Conservation (phyloP, 2,888 invertebrate genomes). For the Dione juno region DNA sequence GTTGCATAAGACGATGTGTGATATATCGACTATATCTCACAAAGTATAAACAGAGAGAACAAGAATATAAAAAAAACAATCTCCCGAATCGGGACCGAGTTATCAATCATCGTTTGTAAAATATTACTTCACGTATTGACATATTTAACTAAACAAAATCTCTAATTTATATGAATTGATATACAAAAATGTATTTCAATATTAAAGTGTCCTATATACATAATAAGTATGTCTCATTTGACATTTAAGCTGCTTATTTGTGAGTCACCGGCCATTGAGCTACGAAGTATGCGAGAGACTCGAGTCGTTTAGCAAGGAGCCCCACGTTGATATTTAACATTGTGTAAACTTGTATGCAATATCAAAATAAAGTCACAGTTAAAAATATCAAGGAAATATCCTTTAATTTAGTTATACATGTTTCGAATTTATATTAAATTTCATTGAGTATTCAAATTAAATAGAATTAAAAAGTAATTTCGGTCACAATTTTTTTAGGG, state of each 20-base stretch:
- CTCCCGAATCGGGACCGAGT: too few species aligned
- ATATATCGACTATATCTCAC: too few species aligned
- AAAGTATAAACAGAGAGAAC: too few species aligned
- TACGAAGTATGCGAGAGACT: conserved; percentile 11
- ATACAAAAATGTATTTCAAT: not conserved
- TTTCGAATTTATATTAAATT: too few species aligned
- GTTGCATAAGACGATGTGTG: too few species aligned
- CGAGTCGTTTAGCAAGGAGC: conserved; percentile 22
- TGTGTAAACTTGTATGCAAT: conserved; percentile 19
- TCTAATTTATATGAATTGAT: not conserved
- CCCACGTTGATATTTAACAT: conserved; percentile 30
- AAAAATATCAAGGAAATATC: not conserved
- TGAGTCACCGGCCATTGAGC: conserved; percentile 9
- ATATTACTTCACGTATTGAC: too few species aligned
- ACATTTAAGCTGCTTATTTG: conserved; percentile 12
- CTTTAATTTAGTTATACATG: not conserved
- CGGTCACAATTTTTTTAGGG: too few species aligned
- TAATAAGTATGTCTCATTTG: conserved; percentile 5
- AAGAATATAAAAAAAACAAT: too few species aligned
- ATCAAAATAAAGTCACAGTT: not conserved
- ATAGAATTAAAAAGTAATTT: too few species aligned
- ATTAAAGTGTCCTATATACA: conserved; percentile 11
- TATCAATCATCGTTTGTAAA: too few species aligned
- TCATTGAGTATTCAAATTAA: too few species aligned
- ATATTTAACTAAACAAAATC: not conserved